phyloP scores from a whole-genome alignment of 2,797 vertebrate species.

The Antennarius maculatus region DNA sequence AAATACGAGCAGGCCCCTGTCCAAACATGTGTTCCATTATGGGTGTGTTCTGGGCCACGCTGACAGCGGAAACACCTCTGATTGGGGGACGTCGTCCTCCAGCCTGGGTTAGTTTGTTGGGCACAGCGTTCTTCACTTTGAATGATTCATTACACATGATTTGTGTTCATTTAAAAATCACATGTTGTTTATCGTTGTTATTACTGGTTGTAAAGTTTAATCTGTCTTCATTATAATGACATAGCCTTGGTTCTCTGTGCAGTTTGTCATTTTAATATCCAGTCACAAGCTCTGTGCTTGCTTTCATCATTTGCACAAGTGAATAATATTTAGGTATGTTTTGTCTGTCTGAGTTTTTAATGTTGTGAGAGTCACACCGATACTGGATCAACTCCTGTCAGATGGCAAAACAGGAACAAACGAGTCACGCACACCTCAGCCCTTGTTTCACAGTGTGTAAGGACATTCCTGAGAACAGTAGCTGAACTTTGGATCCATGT shows the following conservation, averaged over 20 bases:
- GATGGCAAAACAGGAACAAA: conserved; percentile 6
- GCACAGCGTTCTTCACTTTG: conserved; percentile 2
- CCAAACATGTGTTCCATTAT: conserved; percentile 69
- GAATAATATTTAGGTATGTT: background rate
- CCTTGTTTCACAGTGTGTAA: too few relatives aligned
- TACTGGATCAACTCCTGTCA: background rate
- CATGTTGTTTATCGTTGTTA: conserved; percentile 1
- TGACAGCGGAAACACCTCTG: conserved; percentile 65
- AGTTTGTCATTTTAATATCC: background rate
- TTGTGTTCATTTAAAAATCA: conserved; percentile 3
- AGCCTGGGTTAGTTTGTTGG: conserved; percentile 21
- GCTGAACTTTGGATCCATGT: background rate
- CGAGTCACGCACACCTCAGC: background rate
- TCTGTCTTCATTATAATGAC: conserved; percentile 19
- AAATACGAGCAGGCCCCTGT: conserved; percentile 77
- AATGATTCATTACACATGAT: conserved; percentile 14
- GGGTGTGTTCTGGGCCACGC: conserved; percentile 58
- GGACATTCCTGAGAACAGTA: background rate
- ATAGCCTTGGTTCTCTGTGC: background rate
- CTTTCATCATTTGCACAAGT: too few relatives aligned
- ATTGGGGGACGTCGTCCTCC: conserved; percentile 44
- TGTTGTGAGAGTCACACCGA: background rate
- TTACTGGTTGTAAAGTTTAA: conserved; percentile 3
- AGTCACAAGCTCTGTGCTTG: background rate
- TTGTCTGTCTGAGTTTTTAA: background rate